Percentiles rank a stretch among this genome's conserved stretches.
These are phyloP conservation scores for Andrena dorsata DNA, from an alignment of 2,888 invertebrate genomes.

Conservation along the genomic window DNA sequence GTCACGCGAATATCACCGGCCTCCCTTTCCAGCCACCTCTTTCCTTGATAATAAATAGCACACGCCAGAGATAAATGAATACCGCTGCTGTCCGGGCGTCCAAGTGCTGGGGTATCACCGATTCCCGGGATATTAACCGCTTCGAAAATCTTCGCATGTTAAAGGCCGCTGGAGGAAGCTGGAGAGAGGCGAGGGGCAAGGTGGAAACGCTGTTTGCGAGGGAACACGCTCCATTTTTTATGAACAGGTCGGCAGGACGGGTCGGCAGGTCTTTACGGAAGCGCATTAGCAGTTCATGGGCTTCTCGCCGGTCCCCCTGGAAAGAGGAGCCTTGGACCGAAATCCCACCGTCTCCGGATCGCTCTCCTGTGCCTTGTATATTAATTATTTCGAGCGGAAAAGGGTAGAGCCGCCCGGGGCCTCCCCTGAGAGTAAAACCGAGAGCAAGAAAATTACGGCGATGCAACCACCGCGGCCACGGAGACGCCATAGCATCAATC, in stretches of 20 bases:
- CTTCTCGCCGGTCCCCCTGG: slow-evolving; percentile 31
- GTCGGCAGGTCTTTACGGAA: slow-evolving; percentile 49
- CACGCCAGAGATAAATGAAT: no score
- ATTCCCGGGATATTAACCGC: no score
- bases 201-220: not conserved
- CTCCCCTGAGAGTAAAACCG: slow-evolving; percentile 34
- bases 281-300: slow-evolving; percentile 57
- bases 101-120: no score
- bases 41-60: no score
- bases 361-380: slow-evolving; percentile 80
- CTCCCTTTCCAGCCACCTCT: not conserved
- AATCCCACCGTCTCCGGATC: slow-evolving; percentile 71
- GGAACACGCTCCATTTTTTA: slow-evolving; percentile 48
- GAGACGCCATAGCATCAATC: slow-evolving; percentile 9
- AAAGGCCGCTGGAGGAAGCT: no score
- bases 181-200: not conserved
- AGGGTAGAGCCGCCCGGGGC: slow-evolving; percentile 54
- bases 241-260: slow-evolving; percentile 29
- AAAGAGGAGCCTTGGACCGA: slow-evolving; percentile 56
- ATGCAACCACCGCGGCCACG: not conserved
- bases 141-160: no score
- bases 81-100: no score
- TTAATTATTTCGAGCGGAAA: slow-evolving; percentile 78
- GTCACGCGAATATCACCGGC: slow-evolving; percentile 32
- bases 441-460: slow-evolving; percentile 44